Conservation (phyloP, 1,140 invertebrate species). For the Drosophila parabipectinata region DNA sequence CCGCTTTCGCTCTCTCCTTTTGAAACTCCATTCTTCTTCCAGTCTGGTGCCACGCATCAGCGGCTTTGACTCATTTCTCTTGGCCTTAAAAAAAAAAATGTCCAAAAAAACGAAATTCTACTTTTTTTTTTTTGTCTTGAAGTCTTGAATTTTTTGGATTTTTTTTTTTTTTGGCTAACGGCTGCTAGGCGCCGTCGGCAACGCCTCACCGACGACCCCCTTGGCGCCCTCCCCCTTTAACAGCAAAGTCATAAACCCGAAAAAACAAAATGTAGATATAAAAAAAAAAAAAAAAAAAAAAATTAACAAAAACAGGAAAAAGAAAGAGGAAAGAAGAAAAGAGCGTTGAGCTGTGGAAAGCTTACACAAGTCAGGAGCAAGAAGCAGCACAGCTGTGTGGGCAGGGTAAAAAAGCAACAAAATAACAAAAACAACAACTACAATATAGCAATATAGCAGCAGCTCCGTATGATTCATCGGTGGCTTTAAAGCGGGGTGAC, state of each 20-base stretch:
- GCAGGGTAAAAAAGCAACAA: slow-evolving; percentile 12
- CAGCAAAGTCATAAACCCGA: slow-evolving; percentile 29
- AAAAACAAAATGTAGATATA: slow-evolving; percentile 41
- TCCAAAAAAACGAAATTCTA: slow-evolving; percentile 37
- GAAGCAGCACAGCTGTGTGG: slow-evolving; percentile 41
- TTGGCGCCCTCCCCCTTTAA: background rate
- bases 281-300: slow-evolving; percentile 70
- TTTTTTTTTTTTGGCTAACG: slow-evolving; percentile 56
- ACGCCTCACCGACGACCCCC: background rate
- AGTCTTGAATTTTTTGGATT: slow-evolving; percentile 22
- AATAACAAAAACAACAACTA: slow-evolving; percentile 4
- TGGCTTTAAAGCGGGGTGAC: slow-evolving; percentile 49
- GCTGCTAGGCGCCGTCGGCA: slow-evolving; percentile 50
- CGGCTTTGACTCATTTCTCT: slow-evolving; percentile 42
- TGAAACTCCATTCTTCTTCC: slow-evolving; percentile 23
- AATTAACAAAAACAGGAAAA: slow-evolving; percentile 71
- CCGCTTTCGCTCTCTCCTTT: slow-evolving; percentile 6
- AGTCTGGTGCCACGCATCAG: slow-evolving; percentile 48
- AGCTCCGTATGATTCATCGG: slow-evolving; percentile 61
- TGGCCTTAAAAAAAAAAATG: slow-evolving; percentile 47
- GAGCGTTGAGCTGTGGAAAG: slow-evolving; percentile 47
- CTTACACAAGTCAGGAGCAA: slow-evolving; percentile 42
- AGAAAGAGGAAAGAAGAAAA: slow-evolving; percentile 41
- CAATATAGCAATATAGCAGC: background rate
- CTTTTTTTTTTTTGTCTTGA: slow-evolving; percentile 36